Base-by-base conservation (phyloP, 2,888 invertebrate species). In the Camptogramma bilineatum region DNA sequence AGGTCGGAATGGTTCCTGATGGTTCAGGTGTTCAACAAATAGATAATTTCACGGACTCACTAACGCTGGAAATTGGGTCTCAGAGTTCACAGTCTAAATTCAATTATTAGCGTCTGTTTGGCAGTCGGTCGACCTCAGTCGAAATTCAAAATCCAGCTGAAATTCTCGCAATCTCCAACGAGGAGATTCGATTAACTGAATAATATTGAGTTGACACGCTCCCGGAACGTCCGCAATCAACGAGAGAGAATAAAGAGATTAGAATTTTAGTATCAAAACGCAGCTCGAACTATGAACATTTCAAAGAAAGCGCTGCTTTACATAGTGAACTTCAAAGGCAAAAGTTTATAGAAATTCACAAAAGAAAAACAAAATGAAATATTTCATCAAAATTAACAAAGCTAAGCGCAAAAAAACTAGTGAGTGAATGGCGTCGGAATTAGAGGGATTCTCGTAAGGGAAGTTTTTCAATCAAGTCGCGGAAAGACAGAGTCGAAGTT, bases 171-270 rank as follows among this genome's bases (percentile, higher is more conserved):
- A 66, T 61, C 55, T 59, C 60, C 59, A 73, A 71, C 75, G 72
- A 73, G 74, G 69, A 73, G 73, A 83, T 80, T 77, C 75, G 77
- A 82, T 83, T 83, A 79, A 66, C 73, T 64, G 71, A 73, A 78
- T 79, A 72, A 77, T 78, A 76, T 77, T 74, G 62, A 75, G 76
- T 76, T 77, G 73, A 75, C 75, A 79, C 74, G 76, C 74, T 72
- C 72, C 67, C 62, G 70, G 68, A 68, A 71, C 68, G 55, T 66
- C 60, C 64, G 68, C 72, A 79, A 77, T 79, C 72, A 75, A 73
- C 69, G 75, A 69, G 66, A 69, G 68, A 66, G 72, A 66, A 65
- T 73, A 74, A 73, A 62, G 64, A 69, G 65, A 72, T 72, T 61
- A 60, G 52, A 71, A 63, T 70, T 66, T 63, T 60, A 54, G 64